Conservation (phyloP, 2,113 vertebrate genomes). For the Pangasianodon hypophthalmus region DNA sequence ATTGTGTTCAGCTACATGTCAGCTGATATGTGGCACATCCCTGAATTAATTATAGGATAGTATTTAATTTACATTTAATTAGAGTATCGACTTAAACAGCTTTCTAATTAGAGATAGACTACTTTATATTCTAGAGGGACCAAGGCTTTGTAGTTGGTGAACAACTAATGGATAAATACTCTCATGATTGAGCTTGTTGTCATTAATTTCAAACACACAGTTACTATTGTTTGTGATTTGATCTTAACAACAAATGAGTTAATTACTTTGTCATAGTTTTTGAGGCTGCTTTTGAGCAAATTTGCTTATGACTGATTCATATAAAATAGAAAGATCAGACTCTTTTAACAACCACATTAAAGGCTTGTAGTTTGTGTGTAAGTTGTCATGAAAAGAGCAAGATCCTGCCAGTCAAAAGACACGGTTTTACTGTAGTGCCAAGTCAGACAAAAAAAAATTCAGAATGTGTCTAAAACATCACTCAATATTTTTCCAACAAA, state of each 20-base stretch:
- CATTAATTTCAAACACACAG: not conserved
- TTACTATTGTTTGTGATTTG: not conserved
- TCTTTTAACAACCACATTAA: not conserved
- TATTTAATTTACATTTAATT: slow-evolving; percentile 17
- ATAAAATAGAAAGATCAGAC: not conserved
- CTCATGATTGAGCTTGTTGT: not conserved
- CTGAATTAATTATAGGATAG: not conserved
- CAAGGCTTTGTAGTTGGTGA: not conserved
- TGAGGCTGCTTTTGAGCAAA: not conserved
- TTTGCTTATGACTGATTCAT: not conserved
- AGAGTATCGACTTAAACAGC: not conserved
- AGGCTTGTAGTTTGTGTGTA: not conserved
- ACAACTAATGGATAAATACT: not conserved
- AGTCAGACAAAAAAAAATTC: not conserved
- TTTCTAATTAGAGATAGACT: slow-evolving; percentile 2
- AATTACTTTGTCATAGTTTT: not conserved
- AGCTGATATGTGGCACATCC: not conserved
- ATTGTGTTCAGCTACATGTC: not conserved
- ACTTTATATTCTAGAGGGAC: not conserved
- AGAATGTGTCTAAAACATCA: not conserved
- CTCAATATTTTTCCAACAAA: not conserved
- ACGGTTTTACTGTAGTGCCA: too few species aligned
- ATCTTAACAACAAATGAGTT: not conserved
- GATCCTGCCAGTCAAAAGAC: not conserved
- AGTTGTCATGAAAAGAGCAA: not conserved